Evolutionary conservation across 2,797 vertebrate genomes (phyloP), one percentile per base, ranked within the genome.

Genomic region (Lerista edwardsae): DNA sequence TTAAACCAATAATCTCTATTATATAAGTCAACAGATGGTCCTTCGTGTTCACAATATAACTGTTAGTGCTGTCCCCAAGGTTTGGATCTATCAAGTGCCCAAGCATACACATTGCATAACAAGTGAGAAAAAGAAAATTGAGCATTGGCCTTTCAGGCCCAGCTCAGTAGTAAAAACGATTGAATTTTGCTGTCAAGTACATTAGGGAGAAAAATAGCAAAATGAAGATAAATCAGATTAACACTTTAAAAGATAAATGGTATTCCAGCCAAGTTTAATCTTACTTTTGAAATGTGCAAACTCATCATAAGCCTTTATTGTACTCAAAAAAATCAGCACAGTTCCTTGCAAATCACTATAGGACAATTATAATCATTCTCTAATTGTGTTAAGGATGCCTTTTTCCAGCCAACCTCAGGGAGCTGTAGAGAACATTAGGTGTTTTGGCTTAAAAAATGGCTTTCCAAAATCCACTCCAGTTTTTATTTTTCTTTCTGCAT

Each of bases 111-210:
- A 69, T 25, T 75, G 86, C 82, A 88, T 90, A 91, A 83, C 91
- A 90, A 80, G 39, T 84, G 79, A 88, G 90, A 79, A 87, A 90
- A 65, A 87, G 91, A 89, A 93, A 93, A 93, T 87, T 85, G 83
- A 90, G 68, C 29, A 84, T 62, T 88, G 89, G 80, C 75, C 83
- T 89, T 90, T 92, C 86, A 86, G 84, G 82, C 71, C 75, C 84
- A 87, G 4, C 82, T 87, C 62, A 0, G 87, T 25, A 91, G 84
- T 82, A 87, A 93, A 87, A 87, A 29, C 0, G 0, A 91, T 91
- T 90, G 82, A 79, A 86, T 90, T 92, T 88, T 82, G 57, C 79
- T 80, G 75, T 71, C 90, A 79, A 91, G 81, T 86, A 91, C 51
- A 1, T 87, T 86, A 87, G 84, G 67, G 82, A 90, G 86, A 90